Base-by-base conservation (phyloP, 2,888 invertebrate genomes). In the Orthosia gothica region DNA sequence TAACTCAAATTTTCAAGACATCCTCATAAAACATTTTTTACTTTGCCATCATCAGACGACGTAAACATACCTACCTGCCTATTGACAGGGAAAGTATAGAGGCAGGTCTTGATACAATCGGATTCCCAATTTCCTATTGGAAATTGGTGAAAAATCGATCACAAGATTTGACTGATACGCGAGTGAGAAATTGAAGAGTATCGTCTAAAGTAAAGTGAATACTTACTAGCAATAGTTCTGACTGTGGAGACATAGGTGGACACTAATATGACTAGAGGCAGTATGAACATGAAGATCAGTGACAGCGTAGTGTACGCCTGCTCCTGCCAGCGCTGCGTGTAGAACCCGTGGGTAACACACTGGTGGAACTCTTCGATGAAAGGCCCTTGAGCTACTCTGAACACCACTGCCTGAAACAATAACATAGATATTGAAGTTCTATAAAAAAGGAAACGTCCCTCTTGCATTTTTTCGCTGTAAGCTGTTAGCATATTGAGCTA, bases 301-400 rank as follows among this genome's bases (percentile, higher is more conserved):
- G 98, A 98, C 73, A 98, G 97, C 5, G 97, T 97, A 0, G 98
- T 97, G 91, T 99, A 99, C 5, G 98, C 96, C 85, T 98, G 98
- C 87, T 98, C 98, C 89, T 98, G 98, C 98, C 98, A 98, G 32
- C 97, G 94, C 32, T 97, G 97, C 0, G 98, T 97, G 91, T 98
- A 98, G 90, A 97, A 97, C 0, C 98, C 98, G 85, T 98, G 97
- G 0, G 98, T 98, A 13, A 98, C 98, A 90, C 98, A 98, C 91
- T 99, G 98, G 90, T 98, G 97, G 92, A 98, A 99, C 45, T 98
- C 98, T 91, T 98, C 98, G 20, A 97, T 93, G 89, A 98, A 98
- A 0, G 98, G 98, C 0, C 98, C 98, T 81, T 97, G 96, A 12
- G 97, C 97, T 70, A 98, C 98, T 78, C 97, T 97, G 92, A 98